Conservation (phyloP, 2,888 invertebrate species). For the Antheraea yamamai region DNA sequence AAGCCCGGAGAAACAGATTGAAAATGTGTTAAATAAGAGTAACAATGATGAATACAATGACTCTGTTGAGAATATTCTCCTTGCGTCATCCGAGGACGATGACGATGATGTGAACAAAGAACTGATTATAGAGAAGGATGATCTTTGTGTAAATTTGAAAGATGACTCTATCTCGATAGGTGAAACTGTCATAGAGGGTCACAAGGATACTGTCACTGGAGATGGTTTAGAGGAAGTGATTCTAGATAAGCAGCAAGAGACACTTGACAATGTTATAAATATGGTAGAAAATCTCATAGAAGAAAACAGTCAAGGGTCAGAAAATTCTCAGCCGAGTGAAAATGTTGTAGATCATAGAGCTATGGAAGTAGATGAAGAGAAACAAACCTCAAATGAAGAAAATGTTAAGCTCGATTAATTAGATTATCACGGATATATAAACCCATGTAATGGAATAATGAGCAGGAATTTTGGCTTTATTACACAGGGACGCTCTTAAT, state of each 20-base stretch:
- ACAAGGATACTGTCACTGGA: neutral
- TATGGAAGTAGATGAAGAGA: neutral
- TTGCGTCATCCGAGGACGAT: slow-evolving; percentile 63
- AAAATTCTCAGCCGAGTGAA: neutral
- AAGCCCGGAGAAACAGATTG: slow-evolving; percentile 25
- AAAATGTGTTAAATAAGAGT: slow-evolving; percentile 33
- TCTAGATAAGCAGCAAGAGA: neutral
- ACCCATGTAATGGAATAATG: neutral
- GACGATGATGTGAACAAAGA: slow-evolving; percentile 34
- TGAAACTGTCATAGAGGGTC: slow-evolving; percentile 40
- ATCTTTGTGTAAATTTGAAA: slow-evolving; percentile 44
- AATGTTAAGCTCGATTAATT: neutral
- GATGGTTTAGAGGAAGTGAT: neutral
- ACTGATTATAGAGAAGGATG: slow-evolving; percentile 1
- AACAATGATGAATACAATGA: slow-evolving; percentile 48
- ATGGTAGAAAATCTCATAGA: neutral
- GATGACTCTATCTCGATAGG: slow-evolving; percentile 51
- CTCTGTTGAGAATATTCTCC: slow-evolving; percentile 53
- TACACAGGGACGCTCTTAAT: neutral
- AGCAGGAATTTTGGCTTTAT: neutral
- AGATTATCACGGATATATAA: neutral
- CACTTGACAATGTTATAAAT: neutral
- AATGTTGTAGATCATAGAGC: neutral
- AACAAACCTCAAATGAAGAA: neutral
- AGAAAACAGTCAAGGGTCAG: neutral